Evolutionary conservation across 1,140 invertebrate genomes (phyloP), one percentile per base, ranked within the genome.

Genomic region (Aphidius ervi): DNA sequence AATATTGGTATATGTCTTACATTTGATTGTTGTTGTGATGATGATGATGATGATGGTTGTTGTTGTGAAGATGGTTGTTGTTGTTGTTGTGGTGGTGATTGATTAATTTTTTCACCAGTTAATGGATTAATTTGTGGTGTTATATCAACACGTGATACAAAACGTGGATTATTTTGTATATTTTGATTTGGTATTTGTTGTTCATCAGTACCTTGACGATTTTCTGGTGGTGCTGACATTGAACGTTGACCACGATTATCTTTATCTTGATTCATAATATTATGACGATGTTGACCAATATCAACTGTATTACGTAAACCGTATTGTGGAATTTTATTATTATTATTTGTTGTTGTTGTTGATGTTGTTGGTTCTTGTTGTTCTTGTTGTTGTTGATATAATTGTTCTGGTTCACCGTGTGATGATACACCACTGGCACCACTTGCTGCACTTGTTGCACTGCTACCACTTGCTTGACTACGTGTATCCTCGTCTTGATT

Each of bases 1-100:
- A 91, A 90, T 46, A 94, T 94, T 4, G 92, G 92, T 73, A 95
- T 94, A 69, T 92, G 89, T 65, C 91, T 83, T 10, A 93, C 87
- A 48, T 81, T 82, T 40, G 80, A 71, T 9, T 74, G 68, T 23
- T 69, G 66, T 64, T 68, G 68, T 20, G 57, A 59, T 54, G 64
- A 23, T 9, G 9, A 72, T 63, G 66, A 74, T 63, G 57, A 74
- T 59, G 65, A 56, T 40, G 73, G 67, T 37, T 71, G 67, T 47
- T 68, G 55, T 7, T 68, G 63, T 46, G 63, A 65, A 54, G 67
- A 68, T 40, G 67, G 70, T 58, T 63, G 59, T 20, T 64, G 62
- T 39, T 58, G 53, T 16, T 16, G 16, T 20, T 64, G 62, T 39
- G 56, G 53, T 37, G n/a, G 16, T 31, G n/a, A 39, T 59, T 42